Evolutionary conservation across 1,140 invertebrate species (phyloP).

Genomic region (Eueides isabella): DNA sequence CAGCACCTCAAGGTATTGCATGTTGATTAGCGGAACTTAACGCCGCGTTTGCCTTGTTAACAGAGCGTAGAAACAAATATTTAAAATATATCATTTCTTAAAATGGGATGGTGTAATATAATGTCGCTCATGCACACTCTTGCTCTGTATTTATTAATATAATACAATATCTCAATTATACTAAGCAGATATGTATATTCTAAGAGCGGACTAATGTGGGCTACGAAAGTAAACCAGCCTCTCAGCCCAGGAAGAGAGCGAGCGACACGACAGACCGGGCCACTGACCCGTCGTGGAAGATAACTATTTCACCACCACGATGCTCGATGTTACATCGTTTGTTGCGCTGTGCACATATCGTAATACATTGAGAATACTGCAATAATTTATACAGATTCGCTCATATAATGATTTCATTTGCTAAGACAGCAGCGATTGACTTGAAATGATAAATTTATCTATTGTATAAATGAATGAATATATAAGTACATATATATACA

Average conservation of each 20-base stretch:
- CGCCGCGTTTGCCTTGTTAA: too few relatives aligned
- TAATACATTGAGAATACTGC: neutral
- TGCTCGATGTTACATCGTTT: constrained; percentile 13
- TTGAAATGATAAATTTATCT: too few relatives aligned
- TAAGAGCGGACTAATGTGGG: neutral
- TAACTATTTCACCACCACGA: constrained; percentile 21
- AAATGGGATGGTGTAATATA: too few relatives aligned
- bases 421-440: too few relatives aligned
- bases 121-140: too few relatives aligned
- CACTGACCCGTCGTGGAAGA: constrained; percentile 1
- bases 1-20: too few relatives aligned
- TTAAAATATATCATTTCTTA: too few relatives aligned
- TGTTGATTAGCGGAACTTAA: too few relatives aligned
- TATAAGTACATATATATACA: too few relatives aligned
- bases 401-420: neutral
- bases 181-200: neutral
- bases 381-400: neutral
- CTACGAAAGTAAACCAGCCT: constrained; percentile 19
- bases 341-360: neutral
- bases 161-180: neutral
- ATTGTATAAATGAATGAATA: too few relatives aligned
- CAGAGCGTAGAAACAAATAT: too few relatives aligned
- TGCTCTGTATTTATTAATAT: neutral
- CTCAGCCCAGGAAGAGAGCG: constrained; percentile 18
- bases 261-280: constrained; percentile 1